These are phyloP conservation scores for Cryptotis parvus DNA, from an alignment of 2,113 vertebrate species.

Conservation along the genomic window DNA sequence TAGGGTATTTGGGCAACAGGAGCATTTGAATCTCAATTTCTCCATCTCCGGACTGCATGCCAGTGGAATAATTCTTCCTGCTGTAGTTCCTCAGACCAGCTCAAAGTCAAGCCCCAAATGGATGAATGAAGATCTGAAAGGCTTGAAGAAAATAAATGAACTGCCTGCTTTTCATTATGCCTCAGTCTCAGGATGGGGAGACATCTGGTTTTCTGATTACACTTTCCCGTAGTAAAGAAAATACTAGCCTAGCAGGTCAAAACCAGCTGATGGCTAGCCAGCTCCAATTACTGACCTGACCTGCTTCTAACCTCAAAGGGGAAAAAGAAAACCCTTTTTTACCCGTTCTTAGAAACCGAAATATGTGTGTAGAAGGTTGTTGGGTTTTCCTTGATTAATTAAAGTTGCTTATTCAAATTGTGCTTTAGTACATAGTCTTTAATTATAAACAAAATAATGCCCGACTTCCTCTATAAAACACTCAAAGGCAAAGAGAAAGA, in stretches of 20 bases:
- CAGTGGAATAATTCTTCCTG: conserved; percentile 32
- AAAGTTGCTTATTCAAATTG: conserved; percentile 81
- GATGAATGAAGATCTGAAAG: conserved; percentile 73
- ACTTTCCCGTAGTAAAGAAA: conserved; percentile 83
- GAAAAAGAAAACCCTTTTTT: conserved; percentile 76
- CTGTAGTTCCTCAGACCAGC: conserved; percentile 8
- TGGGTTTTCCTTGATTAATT: conserved; percentile 79
- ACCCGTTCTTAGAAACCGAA: conserved; percentile 76
- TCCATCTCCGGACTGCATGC: neutral
- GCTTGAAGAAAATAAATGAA: conserved; percentile 75
- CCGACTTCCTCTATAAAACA: conserved; percentile 82
- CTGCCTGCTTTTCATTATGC: conserved; percentile 74
- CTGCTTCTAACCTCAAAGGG: conserved; percentile 80
- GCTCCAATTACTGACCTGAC: conserved; percentile 86
- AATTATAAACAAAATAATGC: conserved; percentile 81
- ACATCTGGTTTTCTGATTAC: conserved; percentile 86
- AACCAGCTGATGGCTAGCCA: conserved; percentile 83
- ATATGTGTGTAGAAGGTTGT: conserved; percentile 62
- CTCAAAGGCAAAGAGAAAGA: conserved; percentile 79
- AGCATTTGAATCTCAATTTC: conserved; percentile 51
- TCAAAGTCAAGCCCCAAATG: conserved; percentile 65
- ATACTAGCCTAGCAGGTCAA: conserved; percentile 83
- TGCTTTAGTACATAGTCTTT: conserved; percentile 76
- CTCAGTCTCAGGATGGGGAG: conserved; percentile 62
- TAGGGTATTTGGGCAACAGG: neutral